Percentiles rank a stretch among this genome's conserved stretches.
These are phyloP conservation scores for Drosophila ustulata DNA, from an alignment of 2,888 invertebrate genomes.

Conservation along the genomic window DNA sequence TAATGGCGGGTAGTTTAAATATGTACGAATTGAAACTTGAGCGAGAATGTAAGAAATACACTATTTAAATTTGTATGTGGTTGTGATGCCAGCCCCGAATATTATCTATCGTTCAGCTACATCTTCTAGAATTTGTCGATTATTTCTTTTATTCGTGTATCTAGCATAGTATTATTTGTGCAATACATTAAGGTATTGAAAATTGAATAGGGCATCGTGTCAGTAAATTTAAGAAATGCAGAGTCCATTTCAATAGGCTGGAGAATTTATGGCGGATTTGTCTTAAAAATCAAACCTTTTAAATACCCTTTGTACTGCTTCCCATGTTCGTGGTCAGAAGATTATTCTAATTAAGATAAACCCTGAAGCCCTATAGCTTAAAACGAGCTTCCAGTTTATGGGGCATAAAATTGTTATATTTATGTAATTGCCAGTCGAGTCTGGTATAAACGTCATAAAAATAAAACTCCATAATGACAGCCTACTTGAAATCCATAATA, in stretches of 20 bases:
- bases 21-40: too few species aligned
- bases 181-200: neutral
- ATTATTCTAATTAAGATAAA: neutral
- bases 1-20: neutral
- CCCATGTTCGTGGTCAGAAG: neutral
- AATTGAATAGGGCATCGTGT: neutral
- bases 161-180: too few species aligned
- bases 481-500: neutral
- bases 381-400: slow-evolving; percentile 3
- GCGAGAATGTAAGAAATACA: neutral
- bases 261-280: neutral
- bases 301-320: neutral
- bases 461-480: neutral
- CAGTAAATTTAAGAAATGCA: too few species aligned
- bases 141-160: too few species aligned
- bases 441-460: neutral
- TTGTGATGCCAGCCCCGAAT: too few species aligned
- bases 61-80: too few species aligned
- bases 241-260: too few species aligned
- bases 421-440: slow-evolving; percentile 1
- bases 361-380: neutral
- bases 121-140: too few species aligned
- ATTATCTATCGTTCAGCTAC: too few species aligned
- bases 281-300: neutral
- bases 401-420: slow-evolving; percentile 1